A percentile compares a stretch with the other conserved stretches of the same genome.
Evolutionary conservation across 2,797 vertebrate species (phyloP).

Genomic region (Acestrorhynchus altus): DNA sequence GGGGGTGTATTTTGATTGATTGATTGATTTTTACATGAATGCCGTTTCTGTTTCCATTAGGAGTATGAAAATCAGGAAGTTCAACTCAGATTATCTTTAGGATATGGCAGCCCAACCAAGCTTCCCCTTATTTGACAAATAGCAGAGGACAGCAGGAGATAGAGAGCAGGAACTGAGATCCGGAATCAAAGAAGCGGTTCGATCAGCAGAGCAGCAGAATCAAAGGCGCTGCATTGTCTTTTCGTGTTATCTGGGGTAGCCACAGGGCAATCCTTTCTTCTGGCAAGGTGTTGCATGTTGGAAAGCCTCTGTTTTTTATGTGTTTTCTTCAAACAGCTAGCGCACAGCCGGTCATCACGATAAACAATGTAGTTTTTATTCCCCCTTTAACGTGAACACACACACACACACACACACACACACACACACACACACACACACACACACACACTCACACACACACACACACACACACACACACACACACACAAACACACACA

Average conservation of each 20-base stretch:
- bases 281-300: constrained; percentile 33
- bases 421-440: background rate
- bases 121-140: constrained; percentile 42
- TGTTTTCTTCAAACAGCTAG: background rate
- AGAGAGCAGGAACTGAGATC: constrained; percentile 29
- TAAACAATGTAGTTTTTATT: constrained; percentile 10
- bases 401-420: background rate
- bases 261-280: constrained; percentile 38
- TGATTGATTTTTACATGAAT: too few relatives aligned
- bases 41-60: too few relatives aligned
- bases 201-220: constrained; percentile 40
- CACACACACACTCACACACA: too few relatives aligned
- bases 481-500: too few relatives aligned
- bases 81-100: constrained; percentile 23
- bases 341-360: background rate
- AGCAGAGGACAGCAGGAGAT: constrained; percentile 34
- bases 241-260: constrained; percentile 46
- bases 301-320: constrained; percentile 1
- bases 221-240: constrained; percentile 42
- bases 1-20: too few relatives aligned
- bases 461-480: too few relatives aligned
- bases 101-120: constrained; percentile 28
- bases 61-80: constrained; percentile 26
- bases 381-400: background rate
- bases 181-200: constrained; percentile 43